Percentiles rank a stretch among this genome's conserved stretches.
Conservation (phyloP, 2,113 vertebrate genomes). For the Python bivittatus region DNA sequence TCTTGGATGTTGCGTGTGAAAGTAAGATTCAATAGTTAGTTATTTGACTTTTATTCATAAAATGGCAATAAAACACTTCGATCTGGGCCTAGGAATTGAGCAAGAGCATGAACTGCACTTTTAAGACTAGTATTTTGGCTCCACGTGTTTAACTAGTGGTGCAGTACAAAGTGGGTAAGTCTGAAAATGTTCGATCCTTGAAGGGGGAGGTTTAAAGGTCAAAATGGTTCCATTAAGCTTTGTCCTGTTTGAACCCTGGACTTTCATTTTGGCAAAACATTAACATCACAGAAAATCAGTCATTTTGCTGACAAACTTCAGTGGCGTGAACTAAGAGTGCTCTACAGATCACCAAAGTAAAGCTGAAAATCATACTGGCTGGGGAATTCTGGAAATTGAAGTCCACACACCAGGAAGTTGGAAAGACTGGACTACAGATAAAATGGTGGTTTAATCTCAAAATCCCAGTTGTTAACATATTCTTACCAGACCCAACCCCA, state of each 20-base stretch:
- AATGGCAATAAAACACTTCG: neutral
- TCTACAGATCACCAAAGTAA: neutral
- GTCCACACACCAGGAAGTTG: neutral
- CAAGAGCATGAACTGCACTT: neutral
- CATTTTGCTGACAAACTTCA: neutral
- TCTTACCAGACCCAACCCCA: neutral
- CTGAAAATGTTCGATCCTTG: neutral
- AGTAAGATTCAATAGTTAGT: neutral
- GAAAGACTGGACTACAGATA: neutral
- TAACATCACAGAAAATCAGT: neutral
- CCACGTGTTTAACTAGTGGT: neutral
- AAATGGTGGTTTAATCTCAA: neutral
- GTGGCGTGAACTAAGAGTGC: neutral
- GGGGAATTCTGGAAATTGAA: neutral
- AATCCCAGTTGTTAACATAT: neutral
- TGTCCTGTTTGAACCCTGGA: neutral
- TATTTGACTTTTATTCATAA: neutral
- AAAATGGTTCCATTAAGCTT: neutral
- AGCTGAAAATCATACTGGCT: neutral
- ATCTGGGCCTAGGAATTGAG: neutral
- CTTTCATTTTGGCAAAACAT: neutral
- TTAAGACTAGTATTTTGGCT: neutral
- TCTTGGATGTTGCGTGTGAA: neutral
- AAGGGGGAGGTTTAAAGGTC: neutral
- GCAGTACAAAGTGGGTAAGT: neutral